These are phyloP conservation scores for Microplitis deprimator DNA, from an alignment of 2,888 invertebrate species.

Conservation along the genomic window DNA sequence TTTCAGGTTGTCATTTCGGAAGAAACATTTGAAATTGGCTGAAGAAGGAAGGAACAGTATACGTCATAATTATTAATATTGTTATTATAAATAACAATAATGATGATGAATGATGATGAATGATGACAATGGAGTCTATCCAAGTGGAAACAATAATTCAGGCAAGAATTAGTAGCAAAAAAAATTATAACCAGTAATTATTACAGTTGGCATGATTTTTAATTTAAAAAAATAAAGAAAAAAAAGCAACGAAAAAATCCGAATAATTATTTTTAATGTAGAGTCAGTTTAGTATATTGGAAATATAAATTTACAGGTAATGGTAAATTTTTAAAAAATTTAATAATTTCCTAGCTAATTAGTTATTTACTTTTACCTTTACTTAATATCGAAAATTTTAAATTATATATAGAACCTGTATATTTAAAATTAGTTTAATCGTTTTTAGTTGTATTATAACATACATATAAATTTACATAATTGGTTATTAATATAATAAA, in stretches of 20 bases:
- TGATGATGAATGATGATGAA: no score
- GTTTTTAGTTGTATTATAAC: no score
- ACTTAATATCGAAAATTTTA: no score
- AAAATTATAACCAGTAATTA: background rate
- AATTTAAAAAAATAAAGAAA: background rate
- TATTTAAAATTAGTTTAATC: background rate
- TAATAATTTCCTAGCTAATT: no score
- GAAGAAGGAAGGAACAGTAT: conserved; percentile 6
- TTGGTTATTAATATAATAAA: no score
- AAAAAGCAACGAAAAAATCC: background rate
- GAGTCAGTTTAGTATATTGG: no score
- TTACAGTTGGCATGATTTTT: background rate
- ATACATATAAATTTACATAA: no score
- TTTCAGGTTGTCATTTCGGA: conserved; percentile 31
- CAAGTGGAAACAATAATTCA: conserved; percentile 24
- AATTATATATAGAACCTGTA: background rate
- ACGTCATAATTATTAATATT: background rate
- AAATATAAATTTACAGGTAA: no score
- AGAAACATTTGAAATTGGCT: conserved; percentile 25
- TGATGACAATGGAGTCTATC: conserved; percentile 16
- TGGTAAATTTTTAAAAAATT: no score
- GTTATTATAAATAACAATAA: background rate
- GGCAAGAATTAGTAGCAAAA: conserved; percentile 22
- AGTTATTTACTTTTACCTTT: no score
- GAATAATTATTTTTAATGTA: background rate